phyloP scores from a whole-genome alignment of 2,888 invertebrate species.

The Rhimphoctona megacephalus region DNA sequence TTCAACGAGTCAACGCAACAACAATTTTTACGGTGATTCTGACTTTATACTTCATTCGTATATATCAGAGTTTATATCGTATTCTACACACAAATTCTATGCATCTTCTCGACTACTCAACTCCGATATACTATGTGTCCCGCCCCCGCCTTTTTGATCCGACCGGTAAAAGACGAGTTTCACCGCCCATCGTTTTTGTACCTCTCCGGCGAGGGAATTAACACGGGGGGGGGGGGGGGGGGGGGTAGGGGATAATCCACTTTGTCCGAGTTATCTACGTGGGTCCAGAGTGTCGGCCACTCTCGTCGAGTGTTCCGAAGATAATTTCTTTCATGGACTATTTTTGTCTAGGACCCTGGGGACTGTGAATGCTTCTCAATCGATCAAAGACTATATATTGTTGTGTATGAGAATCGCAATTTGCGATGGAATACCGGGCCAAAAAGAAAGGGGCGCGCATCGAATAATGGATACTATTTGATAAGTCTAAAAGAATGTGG shows the following conservation, averaged over 20 bases:
- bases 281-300: constrained; percentile 45
- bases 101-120: neutral
- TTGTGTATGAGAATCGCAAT: neutral
- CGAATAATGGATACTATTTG: neutral
- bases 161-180: constrained; percentile 23
- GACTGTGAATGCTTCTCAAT: constrained; percentile 6
- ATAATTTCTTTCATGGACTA: constrained; percentile 47
- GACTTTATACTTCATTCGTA: neutral
- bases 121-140: neutral
- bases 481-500: neutral
- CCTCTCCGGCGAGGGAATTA: constrained; percentile 56
- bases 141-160: constrained; percentile 31
- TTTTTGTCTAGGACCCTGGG: constrained; percentile 20
- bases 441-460: neutral
- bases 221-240: constrained; percentile 12
- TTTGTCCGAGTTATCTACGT: constrained; percentile 66
- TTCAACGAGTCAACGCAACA: constrained; percentile 51
- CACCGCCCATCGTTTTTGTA: constrained; percentile 37
- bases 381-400: constrained; percentile 13
- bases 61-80: neutral
- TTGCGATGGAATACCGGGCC: neutral
- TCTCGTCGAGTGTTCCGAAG: constrained; percentile 31
- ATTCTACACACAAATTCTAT: neutral
- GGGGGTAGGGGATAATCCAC: constrained; percentile 60
- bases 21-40: neutral